Conservation (phyloP, 1,140 invertebrate species). For the Achroia grisella region DNA sequence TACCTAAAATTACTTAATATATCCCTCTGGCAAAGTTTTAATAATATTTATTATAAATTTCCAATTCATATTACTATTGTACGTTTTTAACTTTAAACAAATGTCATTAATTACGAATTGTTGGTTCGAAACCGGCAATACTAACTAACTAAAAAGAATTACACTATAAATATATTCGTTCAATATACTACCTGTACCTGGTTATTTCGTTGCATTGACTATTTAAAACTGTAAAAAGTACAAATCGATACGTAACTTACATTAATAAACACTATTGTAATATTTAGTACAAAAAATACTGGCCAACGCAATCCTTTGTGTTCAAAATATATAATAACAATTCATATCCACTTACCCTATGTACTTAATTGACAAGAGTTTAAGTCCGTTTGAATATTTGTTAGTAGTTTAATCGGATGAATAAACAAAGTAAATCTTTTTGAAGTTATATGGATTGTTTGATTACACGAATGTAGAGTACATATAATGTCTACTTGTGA, state of each 20-base stretch:
- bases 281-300: conserved; percentile 15
- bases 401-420: no score
- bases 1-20: conserved; percentile 60
- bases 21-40: conserved; percentile 61
- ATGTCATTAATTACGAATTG: conserved; percentile 16
- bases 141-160: conserved; percentile 37
- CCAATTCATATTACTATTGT: conserved; percentile 19
- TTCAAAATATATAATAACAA: conserved; percentile 12
- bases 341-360: conserved; percentile 23
- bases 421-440: no score
- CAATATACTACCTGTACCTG: conserved; percentile 20
- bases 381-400: conserved; percentile 7
- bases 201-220: conserved; percentile 44
- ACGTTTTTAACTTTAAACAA: conserved; percentile 27
- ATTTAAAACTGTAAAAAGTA: conserved; percentile 12
- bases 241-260: not conserved
- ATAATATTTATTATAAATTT: conserved; percentile 17
- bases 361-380: conserved; percentile 23
- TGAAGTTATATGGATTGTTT: no score
- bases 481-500: no score
- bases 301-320: conserved; percentile 12
- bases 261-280: conserved; percentile 7
- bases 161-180: conserved; percentile 29
- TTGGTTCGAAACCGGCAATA: conserved; percentile 13
- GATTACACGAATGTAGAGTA: no score